These are phyloP conservation scores for Myathropa florea DNA, from an alignment of 2,888 invertebrate species.

Conservation along the genomic window DNA sequence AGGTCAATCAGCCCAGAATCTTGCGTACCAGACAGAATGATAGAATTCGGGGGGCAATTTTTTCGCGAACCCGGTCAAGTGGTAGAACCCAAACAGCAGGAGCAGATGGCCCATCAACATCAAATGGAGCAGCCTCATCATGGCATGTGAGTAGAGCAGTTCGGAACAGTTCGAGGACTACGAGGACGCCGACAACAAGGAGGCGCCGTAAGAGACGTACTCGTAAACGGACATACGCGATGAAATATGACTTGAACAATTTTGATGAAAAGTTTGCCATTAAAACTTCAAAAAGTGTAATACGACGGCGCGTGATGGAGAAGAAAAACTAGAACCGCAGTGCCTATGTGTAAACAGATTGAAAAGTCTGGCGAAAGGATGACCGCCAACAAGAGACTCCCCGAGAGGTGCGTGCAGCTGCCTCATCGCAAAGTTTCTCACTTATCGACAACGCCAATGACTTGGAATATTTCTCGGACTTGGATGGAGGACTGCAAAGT, in stretches of 20 bases:
- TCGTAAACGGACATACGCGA: conserved; percentile 83
- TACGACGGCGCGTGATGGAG: conserved; percentile 80
- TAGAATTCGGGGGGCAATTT: conserved; percentile 85
- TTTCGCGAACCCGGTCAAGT: conserved; percentile 78
- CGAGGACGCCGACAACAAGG: conserved; percentile 71
- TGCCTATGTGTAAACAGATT: conserved; percentile 40
- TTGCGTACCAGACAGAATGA: conserved; percentile 87
- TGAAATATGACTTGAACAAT: conserved; percentile 85
- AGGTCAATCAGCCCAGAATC: conserved; percentile 81
- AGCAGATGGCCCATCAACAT: conserved; percentile 5
- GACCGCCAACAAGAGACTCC: conserved; percentile 77
- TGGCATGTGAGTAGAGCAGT: conserved; percentile 74
- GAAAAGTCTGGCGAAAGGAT: conserved; percentile 59
- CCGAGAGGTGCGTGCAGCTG: conserved; percentile 71
- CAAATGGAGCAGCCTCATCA: conserved; percentile 66
- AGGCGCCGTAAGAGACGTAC: conserved; percentile 77
- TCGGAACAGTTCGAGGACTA: conserved; percentile 62
- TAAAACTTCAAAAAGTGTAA: conserved; percentile 82
- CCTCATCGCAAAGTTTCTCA: conserved; percentile 81
- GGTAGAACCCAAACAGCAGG: conserved; percentile 19
- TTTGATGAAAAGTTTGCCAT: conserved; percentile 84
- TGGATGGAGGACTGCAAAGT: conserved; percentile 81
- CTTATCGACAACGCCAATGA: conserved; percentile 86
- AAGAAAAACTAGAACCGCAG: conserved; percentile 70
- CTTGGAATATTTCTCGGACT: conserved; percentile 86